Base-by-base conservation (phyloP, 1,140 invertebrate genomes). In the Choristoneura fumiferana region DNA sequence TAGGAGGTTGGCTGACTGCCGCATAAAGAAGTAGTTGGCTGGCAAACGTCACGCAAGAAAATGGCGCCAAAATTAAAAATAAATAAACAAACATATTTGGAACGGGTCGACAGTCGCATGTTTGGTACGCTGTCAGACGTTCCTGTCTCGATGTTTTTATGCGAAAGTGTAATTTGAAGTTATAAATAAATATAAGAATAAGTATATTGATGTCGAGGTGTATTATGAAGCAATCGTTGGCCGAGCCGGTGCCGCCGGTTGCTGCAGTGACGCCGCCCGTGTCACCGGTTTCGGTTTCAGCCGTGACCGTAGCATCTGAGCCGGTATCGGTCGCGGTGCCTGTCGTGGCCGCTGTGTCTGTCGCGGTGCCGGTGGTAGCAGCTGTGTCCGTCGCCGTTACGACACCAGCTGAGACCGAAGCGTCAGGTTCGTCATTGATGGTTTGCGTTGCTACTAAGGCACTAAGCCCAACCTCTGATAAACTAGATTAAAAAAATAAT, bases 21-120 rank as follows among this genome's bases (percentile, higher is more conserved):
- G 71, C 57, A 60, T 60, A n/a, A n/a, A n/a, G n/a, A n/a, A n/a
- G 67, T 84, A 73, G 78, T 76, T 72, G 39, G 39, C 56, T 34
- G 76, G 71, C 62, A 54, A 76, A 64, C 76, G 73, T 78, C 76
- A 79, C 72, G 62, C 57, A 71, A 58, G 69, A 71, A 83, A 74
- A 77, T 82, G 81, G 85, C 85, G 83, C 83, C 81, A 86, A 85
- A 84, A 77, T 80, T 88, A 88, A 88, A 88, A 86, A 86, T 86
- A 88, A 86, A 88, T 76, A 85, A 85, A 84, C 76, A 72, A 64
- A 83, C 83, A 81, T 76, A 84, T 82, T 88, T 86, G 76, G 83
- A 88, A 84, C 81, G 68, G 38, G 60, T 56, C 78, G 81, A 81
- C 85, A 88, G 84, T 86, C 83, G 69, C 57, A 80, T 88, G 80